Conservation (phyloP, 2,113 vertebrate genomes). For the Antechinus stuartii region DNA sequence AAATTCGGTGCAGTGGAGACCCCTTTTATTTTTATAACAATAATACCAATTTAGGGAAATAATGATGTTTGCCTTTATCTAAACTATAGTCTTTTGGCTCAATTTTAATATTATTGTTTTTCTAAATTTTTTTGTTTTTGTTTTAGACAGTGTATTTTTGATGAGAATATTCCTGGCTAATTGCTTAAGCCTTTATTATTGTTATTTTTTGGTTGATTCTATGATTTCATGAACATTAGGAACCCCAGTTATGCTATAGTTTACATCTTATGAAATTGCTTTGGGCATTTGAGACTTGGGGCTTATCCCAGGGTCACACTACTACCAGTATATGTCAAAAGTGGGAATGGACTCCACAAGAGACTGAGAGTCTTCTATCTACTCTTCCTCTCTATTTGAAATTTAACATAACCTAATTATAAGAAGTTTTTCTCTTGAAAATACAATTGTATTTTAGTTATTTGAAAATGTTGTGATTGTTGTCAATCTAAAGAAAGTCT, state of each 20-base stretch:
- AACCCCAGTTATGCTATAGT: background rate
- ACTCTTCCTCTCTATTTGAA: background rate
- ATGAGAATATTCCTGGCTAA: background rate
- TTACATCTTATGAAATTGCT: background rate
- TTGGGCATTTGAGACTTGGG: background rate
- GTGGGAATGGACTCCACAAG: background rate
- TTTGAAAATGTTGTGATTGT: background rate
- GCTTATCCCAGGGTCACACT: background rate
- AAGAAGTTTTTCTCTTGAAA: background rate
- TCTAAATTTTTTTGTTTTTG: background rate
- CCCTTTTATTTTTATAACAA: background rate
- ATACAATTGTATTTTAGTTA: background rate
- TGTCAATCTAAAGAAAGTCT: background rate
- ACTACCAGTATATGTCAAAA: background rate
- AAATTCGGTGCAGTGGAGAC: background rate
- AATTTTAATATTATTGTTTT: background rate
- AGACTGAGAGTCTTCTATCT: background rate
- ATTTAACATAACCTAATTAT: background rate
- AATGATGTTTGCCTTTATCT: background rate
- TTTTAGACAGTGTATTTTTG: background rate
- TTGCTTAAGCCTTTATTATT: background rate
- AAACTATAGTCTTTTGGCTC: background rate
- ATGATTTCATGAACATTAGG: background rate
- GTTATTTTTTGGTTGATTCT: background rate
- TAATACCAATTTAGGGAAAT: background rate